Evolutionary conservation across 2,888 invertebrate genomes (phyloP), one percentile per base, ranked within the genome.

Genomic region (Hypomecis atomaria): DNA sequence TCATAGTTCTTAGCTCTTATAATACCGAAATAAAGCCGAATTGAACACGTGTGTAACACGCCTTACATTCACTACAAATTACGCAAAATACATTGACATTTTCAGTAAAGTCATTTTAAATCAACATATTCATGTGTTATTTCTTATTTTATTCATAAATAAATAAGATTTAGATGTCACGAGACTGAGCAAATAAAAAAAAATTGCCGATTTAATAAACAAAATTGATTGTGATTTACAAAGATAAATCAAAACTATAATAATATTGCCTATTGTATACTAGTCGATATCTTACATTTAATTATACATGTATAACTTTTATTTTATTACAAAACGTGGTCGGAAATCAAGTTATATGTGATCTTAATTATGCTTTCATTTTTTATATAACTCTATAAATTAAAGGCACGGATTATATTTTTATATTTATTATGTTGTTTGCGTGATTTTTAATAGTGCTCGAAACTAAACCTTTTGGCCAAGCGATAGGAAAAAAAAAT

Each of bases 251-350:
- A 63, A 59, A 61, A 49, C 34, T 50, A 44, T 37, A n/a, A 50
- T 55, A 50, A 59, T 54, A 62, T 53, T 52, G 45, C 42, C 42
- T 56, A 59, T 60, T 49, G 47, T 52, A 52, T 36, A 55, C 65
- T 71, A 71, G 44, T 62, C 48, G 42, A 50, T 66, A 65, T 48
- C 56, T 67, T 69, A 66, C 8, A 38, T 47, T 45, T 56, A 57
- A 43, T n/a, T 57, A 54, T 38, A 44, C 23, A 23, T 56, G 8
- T 42, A 34, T 59, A 63, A 37, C 13, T 52, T 56, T 45, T 45
- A 52, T 50, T 64, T 65, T 33, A 52, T 52, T 64, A 66, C 59
- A 64, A 69, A 69, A 66, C 65, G 42, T 49, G 50, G 44, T 54
- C 34, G 13, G 34, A 40, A 34, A 56, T 11, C 36, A 49, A 23